Evolutionary conservation across 2,797 vertebrate species (phyloP).

Genomic region (Argya squamiceps): DNA sequence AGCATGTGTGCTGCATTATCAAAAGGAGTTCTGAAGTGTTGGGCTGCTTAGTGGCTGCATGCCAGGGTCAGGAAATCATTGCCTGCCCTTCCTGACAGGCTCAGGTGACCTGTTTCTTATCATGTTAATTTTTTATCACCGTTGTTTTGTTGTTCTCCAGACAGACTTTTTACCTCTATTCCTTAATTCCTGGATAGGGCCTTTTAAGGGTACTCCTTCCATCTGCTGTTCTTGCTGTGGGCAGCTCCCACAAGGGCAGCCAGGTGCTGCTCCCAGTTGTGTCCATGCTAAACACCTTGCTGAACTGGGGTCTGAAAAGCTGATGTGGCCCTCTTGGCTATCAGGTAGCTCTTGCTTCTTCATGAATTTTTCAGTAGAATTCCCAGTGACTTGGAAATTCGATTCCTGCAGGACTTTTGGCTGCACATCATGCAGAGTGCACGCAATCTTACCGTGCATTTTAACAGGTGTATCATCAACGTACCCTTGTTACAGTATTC

Average conservation of each 20-base stretch:
- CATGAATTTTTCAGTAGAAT: conserved; percentile 1
- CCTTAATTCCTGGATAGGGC: not conserved
- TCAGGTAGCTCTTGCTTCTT: not conserved
- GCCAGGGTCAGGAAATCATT: not conserved
- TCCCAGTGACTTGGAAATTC: conserved; percentile 1
- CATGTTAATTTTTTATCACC: not conserved
- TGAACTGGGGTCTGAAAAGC: not conserved
- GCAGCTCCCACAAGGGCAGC: not conserved
- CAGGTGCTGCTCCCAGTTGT: not conserved
- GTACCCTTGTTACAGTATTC: not conserved
- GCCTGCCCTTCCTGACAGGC: not conserved
- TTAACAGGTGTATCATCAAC: not conserved
- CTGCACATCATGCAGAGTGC: not conserved
- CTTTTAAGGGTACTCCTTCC: not conserved
- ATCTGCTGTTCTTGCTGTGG: not conserved
- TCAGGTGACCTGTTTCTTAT: not conserved
- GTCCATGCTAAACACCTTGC: not conserved
- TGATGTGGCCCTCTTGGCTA: not conserved
- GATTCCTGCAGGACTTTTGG: not conserved
- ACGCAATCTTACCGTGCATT: not conserved
- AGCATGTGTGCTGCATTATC: not conserved
- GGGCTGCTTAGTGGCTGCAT: not conserved
- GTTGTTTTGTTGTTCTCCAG: not conserved
- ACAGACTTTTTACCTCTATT: not conserved
- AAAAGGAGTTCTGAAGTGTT: not conserved